A percentile compares a stretch with the other conserved stretches of the same genome.
Conservation (phyloP, 2,113 vertebrate species). For the Stigmatopora nigra region DNA sequence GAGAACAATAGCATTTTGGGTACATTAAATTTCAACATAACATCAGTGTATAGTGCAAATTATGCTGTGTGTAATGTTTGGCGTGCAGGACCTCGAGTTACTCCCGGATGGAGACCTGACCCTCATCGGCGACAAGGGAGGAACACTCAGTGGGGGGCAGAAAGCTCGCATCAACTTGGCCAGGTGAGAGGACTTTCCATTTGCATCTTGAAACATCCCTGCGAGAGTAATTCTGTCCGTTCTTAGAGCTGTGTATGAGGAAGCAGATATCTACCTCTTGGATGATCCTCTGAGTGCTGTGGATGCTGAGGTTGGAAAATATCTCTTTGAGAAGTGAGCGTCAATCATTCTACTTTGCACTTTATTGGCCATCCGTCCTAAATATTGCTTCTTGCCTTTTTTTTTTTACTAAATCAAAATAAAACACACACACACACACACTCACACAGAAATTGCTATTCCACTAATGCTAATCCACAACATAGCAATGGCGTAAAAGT, state of each 20-base stretch:
- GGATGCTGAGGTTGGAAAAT: slow-evolving; percentile 82
- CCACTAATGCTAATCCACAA: neutral
- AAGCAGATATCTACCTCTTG: slow-evolving; percentile 87
- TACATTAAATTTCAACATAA: neutral
- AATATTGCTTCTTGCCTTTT: too few species aligned
- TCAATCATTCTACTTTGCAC: neutral
- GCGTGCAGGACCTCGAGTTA: slow-evolving; percentile 80
- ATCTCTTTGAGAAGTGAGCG: slow-evolving; percentile 86
- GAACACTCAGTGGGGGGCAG: slow-evolving; percentile 91
- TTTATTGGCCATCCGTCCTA: neutral
- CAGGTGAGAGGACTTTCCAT: slow-evolving; percentile 63
- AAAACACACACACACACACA: neutral
- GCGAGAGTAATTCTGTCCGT: neutral
- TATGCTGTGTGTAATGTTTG: neutral
- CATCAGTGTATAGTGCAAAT: neutral
- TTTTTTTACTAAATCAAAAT: too few species aligned
- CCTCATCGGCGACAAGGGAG: slow-evolving; percentile 86
- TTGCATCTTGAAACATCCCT: neutral
- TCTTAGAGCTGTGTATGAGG: slow-evolving; percentile 85
- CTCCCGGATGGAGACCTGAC: slow-evolving; percentile 83
- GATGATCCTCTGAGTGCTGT: slow-evolving; percentile 90
- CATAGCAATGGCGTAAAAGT: neutral
- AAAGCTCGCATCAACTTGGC: slow-evolving; percentile 91
- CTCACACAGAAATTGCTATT: neutral
- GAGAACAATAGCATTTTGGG: neutral